Percentiles rank a stretch among this genome's conserved stretches.
These are phyloP conservation scores for Anastrepha ludens DNA, from an alignment of 1,140 invertebrate genomes.

Conservation along the genomic window DNA sequence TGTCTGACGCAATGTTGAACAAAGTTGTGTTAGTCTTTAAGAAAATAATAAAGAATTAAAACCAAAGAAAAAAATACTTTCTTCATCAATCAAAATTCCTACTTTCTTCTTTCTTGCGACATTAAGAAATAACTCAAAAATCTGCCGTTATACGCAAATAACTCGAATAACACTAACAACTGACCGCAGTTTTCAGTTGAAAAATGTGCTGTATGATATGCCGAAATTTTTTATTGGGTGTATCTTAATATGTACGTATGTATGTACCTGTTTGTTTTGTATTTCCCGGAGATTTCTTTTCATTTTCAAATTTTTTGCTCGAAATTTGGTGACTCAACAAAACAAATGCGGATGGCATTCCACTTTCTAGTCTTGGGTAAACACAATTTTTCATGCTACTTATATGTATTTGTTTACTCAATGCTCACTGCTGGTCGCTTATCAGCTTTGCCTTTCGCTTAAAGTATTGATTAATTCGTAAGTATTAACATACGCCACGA, in stretches of 20 bases:
- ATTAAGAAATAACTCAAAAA: not conserved
- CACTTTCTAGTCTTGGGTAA: not conserved
- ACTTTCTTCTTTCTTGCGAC: not conserved
- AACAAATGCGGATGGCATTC: not conserved
- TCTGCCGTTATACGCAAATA: not conserved
- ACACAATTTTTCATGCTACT: not conserved
- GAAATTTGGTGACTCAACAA: not conserved
- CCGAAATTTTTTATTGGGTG: not conserved
- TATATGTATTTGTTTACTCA: not conserved
- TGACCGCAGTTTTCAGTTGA: not conserved
- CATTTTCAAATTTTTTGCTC: not conserved
- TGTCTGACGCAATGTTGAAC: too few relatives aligned
- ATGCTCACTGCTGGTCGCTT: not conserved
- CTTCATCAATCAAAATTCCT: not conserved
- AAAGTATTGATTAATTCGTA: conserved; percentile 14
- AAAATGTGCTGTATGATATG: not conserved
- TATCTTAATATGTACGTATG: not conserved
- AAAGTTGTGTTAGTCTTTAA: not conserved
- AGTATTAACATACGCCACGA: not conserved
- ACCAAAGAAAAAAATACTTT: not conserved
- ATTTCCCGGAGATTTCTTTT: not conserved
- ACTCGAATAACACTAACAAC: not conserved
- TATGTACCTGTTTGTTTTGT: not conserved
- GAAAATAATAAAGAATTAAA: not conserved
- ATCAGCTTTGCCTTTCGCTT: not conserved